phyloP scores from a whole-genome alignment of 2,888 invertebrate genomes.

The Nemoura dubitans region DNA sequence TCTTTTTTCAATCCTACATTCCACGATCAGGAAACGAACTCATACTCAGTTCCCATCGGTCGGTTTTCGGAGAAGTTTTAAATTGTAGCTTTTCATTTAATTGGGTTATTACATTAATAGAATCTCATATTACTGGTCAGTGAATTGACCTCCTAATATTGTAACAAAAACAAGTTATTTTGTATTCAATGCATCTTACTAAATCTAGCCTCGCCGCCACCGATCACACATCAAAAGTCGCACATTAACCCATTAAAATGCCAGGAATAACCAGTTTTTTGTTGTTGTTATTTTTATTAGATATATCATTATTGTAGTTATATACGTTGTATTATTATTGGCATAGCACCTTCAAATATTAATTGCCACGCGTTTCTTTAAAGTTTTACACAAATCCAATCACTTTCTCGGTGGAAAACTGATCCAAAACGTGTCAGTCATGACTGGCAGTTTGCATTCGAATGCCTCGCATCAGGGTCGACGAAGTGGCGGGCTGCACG shows the following conservation, averaged over 20 bases:
- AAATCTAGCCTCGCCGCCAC: not conserved
- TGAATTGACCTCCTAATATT: not conserved
- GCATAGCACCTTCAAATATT: not conserved
- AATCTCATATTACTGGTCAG: not conserved
- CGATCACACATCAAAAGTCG: not conserved
- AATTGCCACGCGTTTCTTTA: not conserved
- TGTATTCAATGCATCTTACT: not conserved
- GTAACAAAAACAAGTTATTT: not conserved
- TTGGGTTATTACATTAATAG: not conserved
- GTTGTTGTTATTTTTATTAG: not conserved
- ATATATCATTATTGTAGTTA: not conserved
- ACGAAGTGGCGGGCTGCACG: not conserved
- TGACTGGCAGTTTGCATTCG: not conserved
- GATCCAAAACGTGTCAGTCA: not conserved
- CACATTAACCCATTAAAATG: not conserved
- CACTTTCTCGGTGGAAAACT: not conserved
- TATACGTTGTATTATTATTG: not conserved
- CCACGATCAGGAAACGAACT: not conserved
- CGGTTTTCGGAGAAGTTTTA: not conserved
- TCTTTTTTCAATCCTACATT: not conserved
- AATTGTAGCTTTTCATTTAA: not conserved
- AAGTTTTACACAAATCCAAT: not conserved
- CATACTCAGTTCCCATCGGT: not conserved
- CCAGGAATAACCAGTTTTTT: not conserved
- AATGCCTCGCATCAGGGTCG: not conserved